These are phyloP conservation scores for Psix sp. DNA, from an alignment of 1,140 invertebrate genomes.

Conservation along the genomic window DNA sequence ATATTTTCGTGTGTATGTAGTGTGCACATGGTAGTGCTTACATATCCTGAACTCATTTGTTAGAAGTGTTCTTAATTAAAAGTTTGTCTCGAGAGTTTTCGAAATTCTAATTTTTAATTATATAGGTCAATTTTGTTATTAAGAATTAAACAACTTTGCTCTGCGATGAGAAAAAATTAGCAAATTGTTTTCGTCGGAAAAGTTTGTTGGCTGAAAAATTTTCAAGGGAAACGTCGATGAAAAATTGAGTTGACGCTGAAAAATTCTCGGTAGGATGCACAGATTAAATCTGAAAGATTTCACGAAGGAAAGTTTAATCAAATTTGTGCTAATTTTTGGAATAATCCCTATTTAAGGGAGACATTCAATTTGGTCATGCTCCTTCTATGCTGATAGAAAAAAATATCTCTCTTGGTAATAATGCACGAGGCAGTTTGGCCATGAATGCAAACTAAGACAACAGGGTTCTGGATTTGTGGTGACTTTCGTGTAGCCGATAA, in stretches of 20 bases:
- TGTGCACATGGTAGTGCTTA: too few relatives aligned
- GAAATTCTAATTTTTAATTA: constrained; percentile 37
- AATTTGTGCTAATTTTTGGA: neutral
- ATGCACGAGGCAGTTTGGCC: neutral
- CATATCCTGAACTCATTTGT: too few relatives aligned
- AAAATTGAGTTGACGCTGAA: neutral
- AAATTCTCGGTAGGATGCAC: too few relatives aligned
- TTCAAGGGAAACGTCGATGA: too few relatives aligned
- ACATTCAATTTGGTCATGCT: neutral
- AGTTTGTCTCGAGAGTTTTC: constrained; percentile 25
- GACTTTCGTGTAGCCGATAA: constrained; percentile 41
- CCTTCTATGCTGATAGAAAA: neutral
- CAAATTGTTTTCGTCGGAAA: too few relatives aligned
- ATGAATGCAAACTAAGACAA: constrained; percentile 37
- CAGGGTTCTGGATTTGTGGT: constrained; percentile 22
- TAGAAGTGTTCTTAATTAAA: constrained; percentile 29
- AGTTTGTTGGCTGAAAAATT: too few relatives aligned
- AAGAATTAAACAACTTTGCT: constrained; percentile 27
- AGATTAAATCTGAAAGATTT: too few relatives aligned
- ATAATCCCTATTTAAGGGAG: too few relatives aligned
- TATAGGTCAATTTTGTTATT: constrained; percentile 36
- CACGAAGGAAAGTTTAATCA: too few relatives aligned
- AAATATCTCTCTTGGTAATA: neutral
- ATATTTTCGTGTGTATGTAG: too few relatives aligned
- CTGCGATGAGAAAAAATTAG: neutral